Evolutionary conservation across 2,797 vertebrate species (phyloP), one percentile per base, ranked within the genome.

Genomic region (Pempheris klunzingeri): DNA sequence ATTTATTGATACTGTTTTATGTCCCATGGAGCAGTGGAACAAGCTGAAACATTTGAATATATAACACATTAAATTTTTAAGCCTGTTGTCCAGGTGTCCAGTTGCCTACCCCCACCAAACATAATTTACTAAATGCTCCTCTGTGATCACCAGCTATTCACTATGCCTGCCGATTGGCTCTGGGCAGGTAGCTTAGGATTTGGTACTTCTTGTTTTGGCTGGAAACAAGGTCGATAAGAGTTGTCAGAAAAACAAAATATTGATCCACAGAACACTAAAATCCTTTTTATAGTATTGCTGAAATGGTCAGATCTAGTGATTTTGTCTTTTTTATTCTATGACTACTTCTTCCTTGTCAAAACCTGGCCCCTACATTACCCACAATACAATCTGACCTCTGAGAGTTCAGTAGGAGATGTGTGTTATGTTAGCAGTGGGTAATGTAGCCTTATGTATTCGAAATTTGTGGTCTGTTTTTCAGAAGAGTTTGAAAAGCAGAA

Each of bases 391-490:
- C 34, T 61, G 41, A 34, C 44, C 55, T 39, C 24, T 17, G n/a
- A 41, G 34, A 50, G 2, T 61, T 18, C 4, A 2, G 10, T 22
- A 30, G 18, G 7, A 71, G 41, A 15, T 2, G 9, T 14, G 61
- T 30, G 17, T 49, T 22, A 62, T 57, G n/a, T 24, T 50, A 7
- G 34, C 9, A 10, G 20, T 5, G 13, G 53, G 10, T 5, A 24
- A 18, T 72, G 22, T 32, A 7, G 13, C 20, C 4, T 22, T 18
- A 1, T 28, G 5, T 53, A 13, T 55, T 49, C n/a, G n/a, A 18
- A 53, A 46, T 57, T 9, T 57, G 26, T 32, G 2, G 7, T 79
- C 32, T 78, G 12, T 46, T 65, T 72, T 81, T 61, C 76, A 90
- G 90, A 83, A 57, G 55, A 53, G 14, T 17, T 34, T 64, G 75